Conservation (phyloP, 2,797 vertebrate genomes). For the Sphenodon punctatus region DNA sequence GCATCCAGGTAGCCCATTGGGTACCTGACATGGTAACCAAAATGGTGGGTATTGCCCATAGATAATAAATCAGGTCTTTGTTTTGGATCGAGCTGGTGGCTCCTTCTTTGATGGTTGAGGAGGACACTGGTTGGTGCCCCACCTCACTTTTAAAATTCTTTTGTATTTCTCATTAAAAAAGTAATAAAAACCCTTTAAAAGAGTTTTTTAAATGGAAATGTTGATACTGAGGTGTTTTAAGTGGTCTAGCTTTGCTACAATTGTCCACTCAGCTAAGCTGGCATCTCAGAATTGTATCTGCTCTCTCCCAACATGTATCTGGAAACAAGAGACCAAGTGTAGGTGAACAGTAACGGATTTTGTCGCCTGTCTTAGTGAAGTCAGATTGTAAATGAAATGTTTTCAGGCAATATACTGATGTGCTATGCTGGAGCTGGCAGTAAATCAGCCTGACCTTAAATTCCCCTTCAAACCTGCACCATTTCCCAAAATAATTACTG, state of each 20-base stretch:
- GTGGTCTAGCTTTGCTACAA: not conserved
- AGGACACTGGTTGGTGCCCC: no score
- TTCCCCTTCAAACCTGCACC: not conserved
- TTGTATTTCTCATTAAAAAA: not conserved
- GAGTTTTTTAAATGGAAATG: not conserved
- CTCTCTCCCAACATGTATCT: not conserved
- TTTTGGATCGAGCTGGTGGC: no score
- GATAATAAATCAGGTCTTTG: no score
- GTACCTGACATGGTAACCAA: no score
- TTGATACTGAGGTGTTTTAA: not conserved
- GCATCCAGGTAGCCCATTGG: no score
- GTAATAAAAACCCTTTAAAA: not conserved
- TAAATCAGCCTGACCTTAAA: not conserved
- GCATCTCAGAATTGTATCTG: not conserved
- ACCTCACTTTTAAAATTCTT: not conserved
- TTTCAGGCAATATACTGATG: not conserved
- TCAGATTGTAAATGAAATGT: slow-evolving; percentile 17
- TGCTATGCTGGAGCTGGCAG: not conserved
- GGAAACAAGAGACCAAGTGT: slow-evolving; percentile 45
- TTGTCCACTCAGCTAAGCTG: not conserved
- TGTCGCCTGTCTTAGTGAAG: slow-evolving; percentile 37
- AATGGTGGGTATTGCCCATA: no score
- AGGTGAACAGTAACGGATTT: slow-evolving; percentile 31
- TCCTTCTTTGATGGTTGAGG: no score
- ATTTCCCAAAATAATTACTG: slow-evolving; percentile 4